A percentile compares a stretch with the other conserved stretches of the same genome.
These are phyloP conservation scores for Spialia ferax DNA, from an alignment of 2,888 invertebrate species.

Conservation along the genomic window DNA sequence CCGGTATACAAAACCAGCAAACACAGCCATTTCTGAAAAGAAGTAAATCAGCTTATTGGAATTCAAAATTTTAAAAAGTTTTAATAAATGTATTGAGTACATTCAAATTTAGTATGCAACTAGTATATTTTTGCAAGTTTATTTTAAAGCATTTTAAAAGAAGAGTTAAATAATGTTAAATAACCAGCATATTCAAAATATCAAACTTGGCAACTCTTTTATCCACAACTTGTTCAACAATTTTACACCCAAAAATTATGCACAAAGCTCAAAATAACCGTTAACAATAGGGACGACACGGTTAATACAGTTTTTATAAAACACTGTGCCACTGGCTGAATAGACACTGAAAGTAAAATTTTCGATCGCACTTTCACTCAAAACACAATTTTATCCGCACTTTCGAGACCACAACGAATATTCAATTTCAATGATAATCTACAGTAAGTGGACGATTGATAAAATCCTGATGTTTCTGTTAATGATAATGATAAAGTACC, in stretches of 20 bases:
- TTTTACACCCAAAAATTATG: neutral
- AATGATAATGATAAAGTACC: slow-evolving; percentile 57
- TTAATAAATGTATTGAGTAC: neutral
- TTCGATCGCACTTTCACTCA: slow-evolving; percentile 39
- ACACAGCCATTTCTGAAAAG: slow-evolving; percentile 74
- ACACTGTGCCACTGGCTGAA: slow-evolving; percentile 5
- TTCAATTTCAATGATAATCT: slow-evolving; percentile 10
- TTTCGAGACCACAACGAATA: slow-evolving; percentile 1
- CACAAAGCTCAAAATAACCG: neutral
- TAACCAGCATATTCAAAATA: neutral
- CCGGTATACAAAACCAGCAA: slow-evolving; percentile 61
- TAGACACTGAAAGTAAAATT: slow-evolving; percentile 25
- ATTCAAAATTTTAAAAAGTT: neutral
- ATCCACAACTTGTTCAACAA: neutral
- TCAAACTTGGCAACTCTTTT: neutral
- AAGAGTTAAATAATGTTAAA: neutral
- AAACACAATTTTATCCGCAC: slow-evolving; percentile 35
- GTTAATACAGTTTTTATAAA: slow-evolving; percentile 6
- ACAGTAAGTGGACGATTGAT: slow-evolving; percentile 18
- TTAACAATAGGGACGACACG: neutral
- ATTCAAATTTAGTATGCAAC: neutral
- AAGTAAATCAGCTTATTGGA: slow-evolving; percentile 21
- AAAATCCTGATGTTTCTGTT: slow-evolving; percentile 25
- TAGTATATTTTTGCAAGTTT: no score
- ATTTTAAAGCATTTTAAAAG: no score